These are phyloP conservation scores for Caenorhabditis briggsae DNA, from an alignment of 1,140 invertebrate species.

Conservation along the genomic window DNA sequence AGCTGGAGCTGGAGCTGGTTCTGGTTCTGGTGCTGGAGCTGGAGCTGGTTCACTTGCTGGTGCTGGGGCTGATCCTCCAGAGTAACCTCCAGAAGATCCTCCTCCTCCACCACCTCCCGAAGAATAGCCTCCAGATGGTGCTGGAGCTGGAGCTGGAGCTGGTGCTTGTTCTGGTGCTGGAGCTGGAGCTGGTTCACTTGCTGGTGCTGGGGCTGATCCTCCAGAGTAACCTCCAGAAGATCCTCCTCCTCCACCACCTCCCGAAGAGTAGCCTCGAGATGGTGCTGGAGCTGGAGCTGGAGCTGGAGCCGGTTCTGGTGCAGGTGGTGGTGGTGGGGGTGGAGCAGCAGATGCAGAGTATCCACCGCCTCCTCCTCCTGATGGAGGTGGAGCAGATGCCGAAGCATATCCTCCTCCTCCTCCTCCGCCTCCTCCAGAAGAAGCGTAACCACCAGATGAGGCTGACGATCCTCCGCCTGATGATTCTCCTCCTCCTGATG, in stretches of 20 bases:
- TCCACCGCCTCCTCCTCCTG: not conserved
- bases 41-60: not conserved
- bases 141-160: not conserved
- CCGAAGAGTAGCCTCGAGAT: not conserved
- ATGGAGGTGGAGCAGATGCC: not conserved
- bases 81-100: not conserved
- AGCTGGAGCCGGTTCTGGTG: not conserved
- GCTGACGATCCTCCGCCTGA: too few relatives aligned
- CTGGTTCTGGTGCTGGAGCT: not conserved
- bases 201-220: not conserved
- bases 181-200: not conserved
- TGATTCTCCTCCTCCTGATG: not conserved
- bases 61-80: not conserved
- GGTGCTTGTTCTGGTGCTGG: not conserved
- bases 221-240: not conserved
- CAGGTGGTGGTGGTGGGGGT: constrained; percentile 10
- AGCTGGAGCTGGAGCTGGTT: constrained; percentile 2
- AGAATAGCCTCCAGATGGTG: constrained; percentile 23
- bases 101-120: not conserved
- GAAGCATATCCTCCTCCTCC: not conserved
- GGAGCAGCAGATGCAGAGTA: not conserved
- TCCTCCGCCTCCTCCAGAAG: constrained; percentile 3
- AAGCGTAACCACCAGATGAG: too few relatives aligned
- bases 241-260: not conserved
- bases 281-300: constrained; percentile 12